These are phyloP conservation scores for Drosophila testacea DNA, from an alignment of 2,888 invertebrate genomes.

Conservation along the genomic window DNA sequence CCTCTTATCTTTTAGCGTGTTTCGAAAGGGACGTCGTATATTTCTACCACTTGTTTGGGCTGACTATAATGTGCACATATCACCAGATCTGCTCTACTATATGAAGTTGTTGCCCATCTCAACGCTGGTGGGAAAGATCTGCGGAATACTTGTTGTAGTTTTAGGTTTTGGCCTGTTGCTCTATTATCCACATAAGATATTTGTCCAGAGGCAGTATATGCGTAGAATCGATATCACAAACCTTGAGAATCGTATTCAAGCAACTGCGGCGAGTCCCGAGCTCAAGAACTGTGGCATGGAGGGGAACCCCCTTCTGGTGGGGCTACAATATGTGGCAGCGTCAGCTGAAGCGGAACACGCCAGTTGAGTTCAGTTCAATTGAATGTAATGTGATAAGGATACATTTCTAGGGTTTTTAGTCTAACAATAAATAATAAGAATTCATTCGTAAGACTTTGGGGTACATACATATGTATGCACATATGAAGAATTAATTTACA, in stretches of 20 bases:
- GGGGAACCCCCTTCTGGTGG: constrained; percentile 64
- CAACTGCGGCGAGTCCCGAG: constrained; percentile 21
- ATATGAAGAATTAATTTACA: constrained; percentile 1
- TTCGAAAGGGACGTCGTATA: constrained; percentile 59
- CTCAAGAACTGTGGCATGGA: constrained; percentile 42
- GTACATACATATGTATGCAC: neutral
- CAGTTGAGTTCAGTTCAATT: constrained; percentile 28
- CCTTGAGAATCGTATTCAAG: constrained; percentile 51
- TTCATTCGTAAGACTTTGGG: constrained; percentile 13
- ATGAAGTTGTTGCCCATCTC: constrained; percentile 62
- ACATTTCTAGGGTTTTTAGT: constrained; percentile 17
- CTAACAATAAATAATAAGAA: constrained; percentile 14
- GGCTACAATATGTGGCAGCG: constrained; percentile 46
- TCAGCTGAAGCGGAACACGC: constrained; percentile 17
- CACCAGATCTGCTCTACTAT: constrained; percentile 61
- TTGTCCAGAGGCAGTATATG: constrained; percentile 61
- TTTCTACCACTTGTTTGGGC: constrained; percentile 78
- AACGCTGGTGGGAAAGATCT: constrained; percentile 51
- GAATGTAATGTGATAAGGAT: constrained; percentile 45
- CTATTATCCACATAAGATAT: constrained; percentile 68
- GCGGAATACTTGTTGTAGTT: constrained; percentile 42
- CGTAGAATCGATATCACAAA: constrained; percentile 71
- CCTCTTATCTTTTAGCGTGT: constrained; percentile 51
- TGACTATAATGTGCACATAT: constrained; percentile 69
- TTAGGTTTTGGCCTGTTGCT: constrained; percentile 64